Evolutionary conservation across 2,797 vertebrate genomes (phyloP).

Genomic region (Alauda arvensis): DNA sequence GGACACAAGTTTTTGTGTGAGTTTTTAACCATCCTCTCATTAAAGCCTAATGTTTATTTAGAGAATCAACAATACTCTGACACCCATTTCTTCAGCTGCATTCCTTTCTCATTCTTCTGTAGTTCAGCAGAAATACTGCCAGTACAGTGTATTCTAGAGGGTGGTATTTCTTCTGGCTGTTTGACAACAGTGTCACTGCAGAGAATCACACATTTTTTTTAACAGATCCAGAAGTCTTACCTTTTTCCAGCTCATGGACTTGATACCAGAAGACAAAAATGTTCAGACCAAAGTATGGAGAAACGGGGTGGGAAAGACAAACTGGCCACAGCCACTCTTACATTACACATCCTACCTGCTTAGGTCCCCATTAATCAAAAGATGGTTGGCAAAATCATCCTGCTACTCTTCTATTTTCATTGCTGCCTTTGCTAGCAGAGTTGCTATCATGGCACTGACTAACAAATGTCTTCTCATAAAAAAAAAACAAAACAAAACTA

Average conservation of each 20-base stretch:
- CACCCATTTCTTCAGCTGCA: neutral
- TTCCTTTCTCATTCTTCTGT: constrained; percentile 2
- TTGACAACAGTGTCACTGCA: neutral
- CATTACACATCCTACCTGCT: neutral
- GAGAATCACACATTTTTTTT: neutral
- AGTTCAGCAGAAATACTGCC: neutral
- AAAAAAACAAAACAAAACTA: neutral
- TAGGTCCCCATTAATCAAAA: neutral
- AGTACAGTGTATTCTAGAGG: neutral
- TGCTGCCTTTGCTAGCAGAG: neutral
- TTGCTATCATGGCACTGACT: neutral
- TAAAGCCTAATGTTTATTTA: neutral
- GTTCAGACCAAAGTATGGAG: neutral
- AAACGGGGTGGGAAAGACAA: neutral
- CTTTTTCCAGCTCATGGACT: neutral
- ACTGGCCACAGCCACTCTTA: neutral
- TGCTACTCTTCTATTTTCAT: neutral
- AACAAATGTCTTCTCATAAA: neutral
- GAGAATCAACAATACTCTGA: neutral
- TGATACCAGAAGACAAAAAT: neutral
- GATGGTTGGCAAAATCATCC: neutral
- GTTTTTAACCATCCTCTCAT: neutral
- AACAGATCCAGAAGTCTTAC: neutral
- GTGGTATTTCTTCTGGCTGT: neutral
- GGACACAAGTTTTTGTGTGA: neutral